phyloP scores from a whole-genome alignment of 92 coral and sea anemone genomes.

The Plumapathes pennacea region DNA sequence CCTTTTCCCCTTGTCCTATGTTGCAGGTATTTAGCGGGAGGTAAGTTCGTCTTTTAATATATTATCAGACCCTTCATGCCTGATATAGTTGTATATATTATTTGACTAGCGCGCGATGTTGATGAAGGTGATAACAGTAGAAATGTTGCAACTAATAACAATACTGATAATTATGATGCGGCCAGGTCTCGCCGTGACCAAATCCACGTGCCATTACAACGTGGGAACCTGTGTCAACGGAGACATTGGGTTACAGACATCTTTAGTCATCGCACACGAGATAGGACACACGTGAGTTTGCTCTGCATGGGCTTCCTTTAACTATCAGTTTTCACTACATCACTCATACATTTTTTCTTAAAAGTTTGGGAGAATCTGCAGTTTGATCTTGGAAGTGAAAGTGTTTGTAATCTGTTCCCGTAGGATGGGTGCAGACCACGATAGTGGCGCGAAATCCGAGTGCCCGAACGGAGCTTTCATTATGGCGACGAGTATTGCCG shows the following conservation, averaged over 20 bases:
- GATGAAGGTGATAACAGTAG: too few species aligned
- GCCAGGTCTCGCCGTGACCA: conserved; percentile 47
- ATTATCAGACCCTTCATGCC: too few species aligned
- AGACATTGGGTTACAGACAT: conserved; percentile 62
- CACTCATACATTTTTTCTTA: background rate
- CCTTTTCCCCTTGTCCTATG: too few species aligned
- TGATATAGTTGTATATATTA: too few species aligned
- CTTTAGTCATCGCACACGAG: conserved; percentile 67
- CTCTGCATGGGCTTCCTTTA: background rate
- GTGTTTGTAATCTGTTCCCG: background rate
- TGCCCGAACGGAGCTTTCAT: conserved; percentile 64
- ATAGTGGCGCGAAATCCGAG: conserved; percentile 28
- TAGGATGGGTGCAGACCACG: conserved; percentile 82
- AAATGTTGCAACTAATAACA: too few species aligned
- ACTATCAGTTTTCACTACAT: background rate
- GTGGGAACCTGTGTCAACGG: conserved; percentile 24
- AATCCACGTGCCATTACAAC: conserved; percentile 37
- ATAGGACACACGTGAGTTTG: conserved; percentile 73
- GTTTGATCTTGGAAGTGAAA: background rate
- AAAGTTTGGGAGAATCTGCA: background rate
- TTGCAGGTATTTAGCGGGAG: too few species aligned
- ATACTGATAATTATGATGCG: too few species aligned
- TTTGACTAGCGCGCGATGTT: too few species aligned
- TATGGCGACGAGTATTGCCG: conserved; percentile 63
- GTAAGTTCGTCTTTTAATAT: too few species aligned